These are phyloP conservation scores for Dendronephthya gigantea DNA, from an alignment of 64 coral and sea anemone species.

Conservation along the genomic window DNA sequence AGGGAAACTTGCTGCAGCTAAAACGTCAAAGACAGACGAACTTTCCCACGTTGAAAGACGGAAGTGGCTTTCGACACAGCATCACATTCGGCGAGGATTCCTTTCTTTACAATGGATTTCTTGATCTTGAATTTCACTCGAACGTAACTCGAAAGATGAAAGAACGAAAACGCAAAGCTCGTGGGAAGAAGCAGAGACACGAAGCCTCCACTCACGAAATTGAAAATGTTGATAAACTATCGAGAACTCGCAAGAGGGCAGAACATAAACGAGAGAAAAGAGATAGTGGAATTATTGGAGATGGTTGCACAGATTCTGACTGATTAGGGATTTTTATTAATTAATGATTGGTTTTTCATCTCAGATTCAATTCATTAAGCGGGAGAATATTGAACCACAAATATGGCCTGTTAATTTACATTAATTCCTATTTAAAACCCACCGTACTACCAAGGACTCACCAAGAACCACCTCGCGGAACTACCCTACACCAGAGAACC, in stretches of 20 bases:
- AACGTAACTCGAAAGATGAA: neutral
- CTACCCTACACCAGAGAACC: too few relatives aligned
- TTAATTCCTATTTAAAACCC: too few relatives aligned
- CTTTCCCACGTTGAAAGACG: neutral
- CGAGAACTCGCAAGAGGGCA: neutral
- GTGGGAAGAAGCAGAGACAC: neutral
- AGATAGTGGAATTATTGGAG: neutral
- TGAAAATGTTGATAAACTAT: neutral
- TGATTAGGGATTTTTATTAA: neutral
- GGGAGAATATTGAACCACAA: too few relatives aligned
- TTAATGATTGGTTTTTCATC: too few relatives aligned
- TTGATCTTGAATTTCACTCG: neutral
- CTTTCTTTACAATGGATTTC: neutral
- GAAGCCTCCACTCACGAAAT: neutral
- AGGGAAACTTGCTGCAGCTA: neutral
- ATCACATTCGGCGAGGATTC: neutral
- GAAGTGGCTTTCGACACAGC: neutral
- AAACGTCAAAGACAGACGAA: neutral
- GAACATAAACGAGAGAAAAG: neutral
- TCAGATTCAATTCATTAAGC: too few relatives aligned
- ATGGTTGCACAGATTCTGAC: constrained; percentile 6
- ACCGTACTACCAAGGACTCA: too few relatives aligned
- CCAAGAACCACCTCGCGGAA: too few relatives aligned
- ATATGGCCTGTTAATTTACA: too few relatives aligned
- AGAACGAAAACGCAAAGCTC: neutral